Conservation (phyloP, 2,113 vertebrate genomes). For the Pseudopodoces humilis region DNA sequence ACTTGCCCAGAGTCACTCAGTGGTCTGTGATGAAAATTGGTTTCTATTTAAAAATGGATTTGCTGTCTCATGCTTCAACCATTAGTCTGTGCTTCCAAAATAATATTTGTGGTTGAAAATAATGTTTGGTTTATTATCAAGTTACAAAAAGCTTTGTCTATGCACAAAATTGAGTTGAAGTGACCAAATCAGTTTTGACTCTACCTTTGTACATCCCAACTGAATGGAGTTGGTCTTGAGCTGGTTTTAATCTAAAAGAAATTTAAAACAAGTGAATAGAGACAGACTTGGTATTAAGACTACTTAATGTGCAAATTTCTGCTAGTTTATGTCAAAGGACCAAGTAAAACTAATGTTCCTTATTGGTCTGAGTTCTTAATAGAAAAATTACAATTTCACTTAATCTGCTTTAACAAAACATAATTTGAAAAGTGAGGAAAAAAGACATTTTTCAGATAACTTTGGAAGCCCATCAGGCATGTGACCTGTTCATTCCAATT, state of each 20-base stretch:
- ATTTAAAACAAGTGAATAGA: background rate
- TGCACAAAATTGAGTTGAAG: background rate
- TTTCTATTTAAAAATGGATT: slow-evolving; percentile 24
- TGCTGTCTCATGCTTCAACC: background rate
- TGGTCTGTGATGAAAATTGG: slow-evolving; percentile 31
- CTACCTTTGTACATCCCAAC: background rate
- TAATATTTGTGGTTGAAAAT: background rate
- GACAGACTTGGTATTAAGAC: background rate
- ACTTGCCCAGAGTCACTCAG: slow-evolving; percentile 23
- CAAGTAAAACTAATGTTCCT: background rate
- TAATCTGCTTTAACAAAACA: background rate
- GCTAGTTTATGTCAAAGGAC: background rate
- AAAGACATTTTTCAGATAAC: background rate
- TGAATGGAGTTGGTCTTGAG: background rate
- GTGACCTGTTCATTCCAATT: background rate
- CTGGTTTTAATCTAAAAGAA: background rate
- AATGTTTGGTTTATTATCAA: background rate
- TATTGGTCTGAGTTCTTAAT: background rate
- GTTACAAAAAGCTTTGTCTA: background rate
- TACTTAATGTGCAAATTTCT: background rate
- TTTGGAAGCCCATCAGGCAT: background rate
- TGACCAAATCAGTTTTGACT: background rate
- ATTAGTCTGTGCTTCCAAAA: background rate
- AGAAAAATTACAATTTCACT: background rate
- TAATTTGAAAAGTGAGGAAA: background rate